Conservation (phyloP, 2,113 vertebrate species). For the Megaceryle maxima region DNA sequence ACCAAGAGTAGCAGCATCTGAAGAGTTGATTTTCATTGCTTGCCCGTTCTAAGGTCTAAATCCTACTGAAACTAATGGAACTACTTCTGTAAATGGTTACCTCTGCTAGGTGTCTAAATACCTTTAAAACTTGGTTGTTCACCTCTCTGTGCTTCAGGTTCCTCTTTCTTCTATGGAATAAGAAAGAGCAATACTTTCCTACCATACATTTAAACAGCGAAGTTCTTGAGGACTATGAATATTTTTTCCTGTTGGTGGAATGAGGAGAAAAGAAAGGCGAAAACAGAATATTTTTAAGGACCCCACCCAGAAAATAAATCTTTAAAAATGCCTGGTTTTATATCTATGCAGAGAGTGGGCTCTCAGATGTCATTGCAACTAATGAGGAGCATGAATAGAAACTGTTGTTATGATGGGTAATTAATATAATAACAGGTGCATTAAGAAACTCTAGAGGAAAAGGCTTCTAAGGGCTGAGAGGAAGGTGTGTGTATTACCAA, state of each 20-base stretch:
- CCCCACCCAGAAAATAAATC: background rate
- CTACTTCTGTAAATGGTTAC: background rate
- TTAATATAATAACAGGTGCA: background rate
- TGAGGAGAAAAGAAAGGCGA: background rate
- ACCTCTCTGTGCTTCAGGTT: background rate
- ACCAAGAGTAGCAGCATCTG: background rate
- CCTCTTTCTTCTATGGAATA: background rate
- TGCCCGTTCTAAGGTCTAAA: background rate
- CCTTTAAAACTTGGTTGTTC: background rate
- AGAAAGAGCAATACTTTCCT: background rate
- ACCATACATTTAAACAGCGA: background rate
- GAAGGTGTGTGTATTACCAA: background rate
- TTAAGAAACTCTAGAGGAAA: background rate
- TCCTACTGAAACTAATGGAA: background rate
- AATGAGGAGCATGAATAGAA: background rate
- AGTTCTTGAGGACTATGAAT: background rate
- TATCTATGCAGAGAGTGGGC: background rate
- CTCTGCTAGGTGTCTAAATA: background rate
- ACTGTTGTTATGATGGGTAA: background rate
- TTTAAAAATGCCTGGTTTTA: background rate
- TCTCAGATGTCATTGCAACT: background rate
- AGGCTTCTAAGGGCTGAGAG: background rate
- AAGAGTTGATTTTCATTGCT: background rate
- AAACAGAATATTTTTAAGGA: background rate
- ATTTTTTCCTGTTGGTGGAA: background rate